Evolutionary conservation across 1,140 invertebrate genomes (phyloP).

Genomic region (Drosophila insularis): DNA sequence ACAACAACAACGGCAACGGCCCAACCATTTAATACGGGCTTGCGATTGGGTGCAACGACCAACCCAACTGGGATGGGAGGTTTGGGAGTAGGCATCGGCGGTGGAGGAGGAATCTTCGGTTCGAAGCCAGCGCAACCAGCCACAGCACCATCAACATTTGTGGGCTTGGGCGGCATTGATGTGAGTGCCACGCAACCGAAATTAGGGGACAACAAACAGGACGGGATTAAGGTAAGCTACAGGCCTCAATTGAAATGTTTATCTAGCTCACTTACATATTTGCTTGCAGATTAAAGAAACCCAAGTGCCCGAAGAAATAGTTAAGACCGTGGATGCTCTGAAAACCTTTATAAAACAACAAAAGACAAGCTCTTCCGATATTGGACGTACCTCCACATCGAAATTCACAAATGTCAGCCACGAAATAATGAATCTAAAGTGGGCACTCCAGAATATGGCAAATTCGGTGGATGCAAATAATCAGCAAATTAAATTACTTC

Average conservation of each 20-base stretch:
- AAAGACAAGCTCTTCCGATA: slow-evolving; percentile 91
- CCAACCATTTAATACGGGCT: slow-evolving; percentile 43
- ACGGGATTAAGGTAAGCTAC: slow-evolving; percentile 82
- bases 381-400: slow-evolving; percentile 85
- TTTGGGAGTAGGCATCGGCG: slow-evolving; percentile 21
- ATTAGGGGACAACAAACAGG: slow-evolving; percentile 84
- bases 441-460: slow-evolving; percentile 83
- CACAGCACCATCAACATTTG: slow-evolving; percentile 59
- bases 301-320: slow-evolving; percentile 89
- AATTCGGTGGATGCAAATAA: slow-evolving; percentile 86
- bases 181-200: slow-evolving; percentile 84
- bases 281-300: slow-evolving; percentile 85
- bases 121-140: slow-evolving; percentile 54
- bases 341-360: slow-evolving; percentile 93
- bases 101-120: slow-evolving; percentile 76
- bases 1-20: slow-evolving; percentile 65
- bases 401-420: slow-evolving; percentile 72
- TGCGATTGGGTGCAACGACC: slow-evolving; percentile 44
- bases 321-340: slow-evolving; percentile 84
- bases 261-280: not conserved
- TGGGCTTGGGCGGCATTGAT: slow-evolving; percentile 87
- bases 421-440: slow-evolving; percentile 76
- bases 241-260: too few relatives aligned
- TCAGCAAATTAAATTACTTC: slow-evolving; percentile 87
- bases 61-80: not conserved